Percentiles rank a stretch among this genome's conserved stretches.
These are phyloP conservation scores for Scaptomyza caliginosa DNA, from an alignment of 2,888 invertebrate species.

Conservation along the genomic window DNA sequence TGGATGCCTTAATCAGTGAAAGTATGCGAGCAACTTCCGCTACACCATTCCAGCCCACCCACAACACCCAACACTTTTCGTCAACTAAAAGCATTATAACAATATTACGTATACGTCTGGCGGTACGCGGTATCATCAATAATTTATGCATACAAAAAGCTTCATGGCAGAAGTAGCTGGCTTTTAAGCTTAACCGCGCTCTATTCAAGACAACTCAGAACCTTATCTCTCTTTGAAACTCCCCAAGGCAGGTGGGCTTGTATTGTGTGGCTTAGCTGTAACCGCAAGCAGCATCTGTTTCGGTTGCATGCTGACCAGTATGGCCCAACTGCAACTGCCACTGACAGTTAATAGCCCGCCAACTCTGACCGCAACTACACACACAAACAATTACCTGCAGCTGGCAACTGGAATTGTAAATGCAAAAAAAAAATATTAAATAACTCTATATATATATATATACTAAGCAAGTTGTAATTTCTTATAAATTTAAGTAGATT, in stretches of 20 bases:
- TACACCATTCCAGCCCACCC: not conserved
- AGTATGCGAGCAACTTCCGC: conserved; percentile 27
- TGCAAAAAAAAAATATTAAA: not conserved
- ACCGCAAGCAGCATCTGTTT: conserved; percentile 59
- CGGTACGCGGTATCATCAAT: conserved; percentile 50
- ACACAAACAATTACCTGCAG: conserved; percentile 1
- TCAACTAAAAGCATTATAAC: conserved; percentile 56
- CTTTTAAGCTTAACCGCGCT: conserved; percentile 39
- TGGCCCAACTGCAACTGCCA: conserved; percentile 49
- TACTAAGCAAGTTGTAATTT: too few relatives aligned
- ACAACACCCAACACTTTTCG: not conserved
- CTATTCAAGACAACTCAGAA: not conserved
- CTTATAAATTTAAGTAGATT: conserved; percentile 56
- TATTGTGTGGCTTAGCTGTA: conserved; percentile 40
- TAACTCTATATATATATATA: conserved; percentile 1
- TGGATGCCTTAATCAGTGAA: conserved; percentile 35
- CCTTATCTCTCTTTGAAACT: too few relatives aligned
- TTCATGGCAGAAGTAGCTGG: conserved; percentile 46
- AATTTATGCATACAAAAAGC: conserved; percentile 61
- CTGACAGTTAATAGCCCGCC: conserved; percentile 63
- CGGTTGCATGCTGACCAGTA: conserved; percentile 12
- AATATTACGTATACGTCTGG: conserved; percentile 57
- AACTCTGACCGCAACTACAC: conserved; percentile 24
- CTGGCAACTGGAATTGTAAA: not conserved
- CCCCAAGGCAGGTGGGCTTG: not conserved